phyloP scores from a whole-genome alignment of 2,888 invertebrate species.

The Eledona agricola region DNA sequence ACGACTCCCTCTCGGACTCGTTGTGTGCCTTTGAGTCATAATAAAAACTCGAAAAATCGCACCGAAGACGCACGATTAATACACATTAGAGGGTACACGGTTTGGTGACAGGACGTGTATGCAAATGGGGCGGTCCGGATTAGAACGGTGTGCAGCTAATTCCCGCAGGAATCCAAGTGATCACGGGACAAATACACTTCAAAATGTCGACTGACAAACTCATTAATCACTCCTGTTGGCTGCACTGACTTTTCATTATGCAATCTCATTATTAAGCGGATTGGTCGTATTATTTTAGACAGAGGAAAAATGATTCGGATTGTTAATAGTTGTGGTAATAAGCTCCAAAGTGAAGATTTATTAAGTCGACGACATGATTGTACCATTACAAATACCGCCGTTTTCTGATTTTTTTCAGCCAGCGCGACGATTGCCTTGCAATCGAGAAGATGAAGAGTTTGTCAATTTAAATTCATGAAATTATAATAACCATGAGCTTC shows the following conservation, averaged over 20 bases:
- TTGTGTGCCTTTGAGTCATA: constrained; percentile 29
- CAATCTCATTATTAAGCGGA: constrained; percentile 33
- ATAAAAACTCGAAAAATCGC: too few species aligned
- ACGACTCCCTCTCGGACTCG: constrained; percentile 31
- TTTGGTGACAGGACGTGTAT: constrained; percentile 45
- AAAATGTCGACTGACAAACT: constrained; percentile 52
- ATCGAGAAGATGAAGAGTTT: constrained; percentile 2
- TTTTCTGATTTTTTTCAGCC: too few species aligned
- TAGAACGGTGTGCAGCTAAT: constrained; percentile 43
- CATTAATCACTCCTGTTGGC: constrained; percentile 51
- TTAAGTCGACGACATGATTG: too few species aligned
- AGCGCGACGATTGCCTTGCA: too few species aligned
- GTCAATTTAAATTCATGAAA: constrained; percentile 24
- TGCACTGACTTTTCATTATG: constrained; percentile 46
- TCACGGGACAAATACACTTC: constrained; percentile 56
- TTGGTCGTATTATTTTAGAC: constrained; percentile 13
- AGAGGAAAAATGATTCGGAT: not conserved
- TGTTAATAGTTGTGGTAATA: too few species aligned
- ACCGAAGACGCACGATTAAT: too few species aligned
- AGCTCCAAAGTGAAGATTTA: too few species aligned
- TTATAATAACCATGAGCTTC: constrained; percentile 11
- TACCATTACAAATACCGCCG: too few species aligned
- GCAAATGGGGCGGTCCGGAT: constrained; percentile 47
- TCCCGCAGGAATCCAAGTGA: constrained; percentile 46
- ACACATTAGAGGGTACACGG: constrained; percentile 25